Conservation (phyloP, 2,797 vertebrate species). For the Gobio occitaniae region DNA sequence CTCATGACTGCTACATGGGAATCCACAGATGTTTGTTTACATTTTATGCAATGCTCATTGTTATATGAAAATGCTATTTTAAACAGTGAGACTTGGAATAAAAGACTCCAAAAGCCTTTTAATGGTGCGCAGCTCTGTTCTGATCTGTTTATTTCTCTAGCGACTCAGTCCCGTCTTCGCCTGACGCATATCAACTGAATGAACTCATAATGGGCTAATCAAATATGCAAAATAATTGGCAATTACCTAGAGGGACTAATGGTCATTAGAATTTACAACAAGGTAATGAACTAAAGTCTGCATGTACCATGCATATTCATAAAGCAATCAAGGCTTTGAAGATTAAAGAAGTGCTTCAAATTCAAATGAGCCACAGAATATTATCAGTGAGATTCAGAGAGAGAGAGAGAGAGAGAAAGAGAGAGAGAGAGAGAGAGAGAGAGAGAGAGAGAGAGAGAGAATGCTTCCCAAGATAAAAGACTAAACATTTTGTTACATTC, state of each 20-base stretch:
- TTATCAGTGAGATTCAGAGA: conserved; percentile 98
- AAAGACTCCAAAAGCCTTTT: conserved; percentile 8
- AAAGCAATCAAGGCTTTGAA: conserved; percentile 99
- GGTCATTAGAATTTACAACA: conserved; percentile 99
- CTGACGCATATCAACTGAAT: conserved; percentile 35
- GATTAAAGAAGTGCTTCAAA: conserved; percentile 99
- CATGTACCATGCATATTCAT: conserved; percentile 99
- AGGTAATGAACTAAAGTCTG: conserved; percentile 99
- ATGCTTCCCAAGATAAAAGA: conserved; percentile 44
- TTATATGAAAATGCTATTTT: not conserved
- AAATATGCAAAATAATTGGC: conserved; percentile 99
- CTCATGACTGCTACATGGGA: conserved; percentile 70
- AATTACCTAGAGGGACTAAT: conserved; percentile 99
- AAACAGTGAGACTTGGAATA: not conserved
- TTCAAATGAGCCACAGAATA: conserved; percentile 99
- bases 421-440: not conserved
- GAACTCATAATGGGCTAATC: conserved; percentile 95
- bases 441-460: conserved; percentile 40
- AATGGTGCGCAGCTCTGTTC: conserved; percentile 8
- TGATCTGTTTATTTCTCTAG: conserved; percentile 43
- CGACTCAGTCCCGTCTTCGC: conserved; percentile 9
- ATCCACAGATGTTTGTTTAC: conserved; percentile 58
- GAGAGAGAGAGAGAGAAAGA: conserved; percentile 70
- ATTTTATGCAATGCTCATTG: not conserved
- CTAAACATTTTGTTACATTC: conserved; percentile 51